Evolutionary conservation across 23 tunicate genomes (phyloP), one percentile per base, ranked within the genome.

Genomic region (Halocynthia aurantium): DNA sequence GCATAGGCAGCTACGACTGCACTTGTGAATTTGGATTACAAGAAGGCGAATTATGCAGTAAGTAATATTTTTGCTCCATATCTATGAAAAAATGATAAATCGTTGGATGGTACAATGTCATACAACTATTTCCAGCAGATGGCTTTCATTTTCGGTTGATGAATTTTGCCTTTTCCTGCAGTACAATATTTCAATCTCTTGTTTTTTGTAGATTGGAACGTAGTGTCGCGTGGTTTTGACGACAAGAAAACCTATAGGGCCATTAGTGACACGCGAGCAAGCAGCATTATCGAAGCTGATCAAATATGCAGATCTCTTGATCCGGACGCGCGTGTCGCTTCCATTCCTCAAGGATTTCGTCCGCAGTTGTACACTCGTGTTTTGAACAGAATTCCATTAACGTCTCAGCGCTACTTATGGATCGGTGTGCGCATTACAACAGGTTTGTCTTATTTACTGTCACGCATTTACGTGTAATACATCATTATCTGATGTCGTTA

Each of bases 11-110:
- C 6, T 65, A 20, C 31, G 31, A 20, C 70, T 65, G 70, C 31
- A 49, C 22, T 11, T 65, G 70, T 2, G 70, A 65, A 49, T 65
- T 65, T 15, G 70, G 70, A 65, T 65, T 65, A 65, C 70, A 65
- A 65, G 70, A 65, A 15, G 70, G 70, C 31, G 70, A 65, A 10
- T 49, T 65, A 1, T 65, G 70, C 19, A 49, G 70, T 65, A 15
- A 65, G 70, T 65, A 58, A n/a, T n/a, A 58, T 13, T n/a, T 58
- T 2, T 13, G 17, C 17, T 58, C 2, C 17, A 13, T 58, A 58
- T 4, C 63, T 58, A 58, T 58, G 63, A 58, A 58, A n/a, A 58
- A 10, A 10, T 10, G 11, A 57, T 13, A 58, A 58, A 58, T 13
- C n/a, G 63, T 13, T 1, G 63, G 44, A 31, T 31, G 44, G 44